phyloP scores from a whole-genome alignment of 2,888 invertebrate genomes.

The Balanococcus diminutus region DNA sequence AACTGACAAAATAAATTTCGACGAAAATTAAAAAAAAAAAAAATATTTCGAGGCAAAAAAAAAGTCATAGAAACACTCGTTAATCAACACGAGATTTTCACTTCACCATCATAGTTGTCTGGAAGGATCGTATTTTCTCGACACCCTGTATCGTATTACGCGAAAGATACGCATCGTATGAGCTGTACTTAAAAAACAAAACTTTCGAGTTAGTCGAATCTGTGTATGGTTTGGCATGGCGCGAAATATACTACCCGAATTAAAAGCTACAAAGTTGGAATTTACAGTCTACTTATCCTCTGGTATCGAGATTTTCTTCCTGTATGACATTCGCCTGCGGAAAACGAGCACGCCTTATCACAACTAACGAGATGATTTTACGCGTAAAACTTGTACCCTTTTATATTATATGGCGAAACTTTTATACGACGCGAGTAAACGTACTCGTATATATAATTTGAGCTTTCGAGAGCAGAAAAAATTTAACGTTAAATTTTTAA shows the following conservation, averaged over 20 bases:
- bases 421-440: no score
- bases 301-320: background rate
- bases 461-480: background rate
- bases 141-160: no score
- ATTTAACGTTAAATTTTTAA: background rate
- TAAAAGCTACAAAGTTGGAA: background rate
- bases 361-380: background rate
- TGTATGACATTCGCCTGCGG: background rate
- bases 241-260: background rate
- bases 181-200: background rate
- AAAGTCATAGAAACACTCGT: no score
- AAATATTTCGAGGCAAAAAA: no score
- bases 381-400: background rate
- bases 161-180: no score
- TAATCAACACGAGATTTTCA: no score
- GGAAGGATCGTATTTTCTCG: no score
- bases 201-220: background rate
- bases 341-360: background rate
- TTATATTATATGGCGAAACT: background rate
- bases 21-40: no score
- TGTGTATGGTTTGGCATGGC: no score
- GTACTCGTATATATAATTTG: background rate
- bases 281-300: background rate
- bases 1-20: no score
- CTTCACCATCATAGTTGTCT: no score